phyloP scores from a whole-genome alignment of 2,888 invertebrate species.

The Hipparchia sbordonii region DNA sequence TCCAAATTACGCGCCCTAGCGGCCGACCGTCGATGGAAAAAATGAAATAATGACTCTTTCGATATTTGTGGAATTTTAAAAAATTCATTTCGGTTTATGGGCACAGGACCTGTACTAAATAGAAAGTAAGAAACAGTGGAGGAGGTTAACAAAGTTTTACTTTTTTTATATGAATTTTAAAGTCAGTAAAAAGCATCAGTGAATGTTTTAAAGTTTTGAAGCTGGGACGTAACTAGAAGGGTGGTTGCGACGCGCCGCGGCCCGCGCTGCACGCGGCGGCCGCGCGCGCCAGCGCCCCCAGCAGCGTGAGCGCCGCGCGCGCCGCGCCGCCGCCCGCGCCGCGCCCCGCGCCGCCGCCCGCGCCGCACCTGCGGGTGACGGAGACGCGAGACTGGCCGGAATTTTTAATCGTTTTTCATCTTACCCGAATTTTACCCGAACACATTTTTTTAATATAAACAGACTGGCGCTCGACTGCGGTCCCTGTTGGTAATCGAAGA shows the following conservation, averaged over 20 bases:
- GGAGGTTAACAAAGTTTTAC: not conserved
- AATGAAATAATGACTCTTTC: too few species aligned
- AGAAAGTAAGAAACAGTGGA: not conserved
- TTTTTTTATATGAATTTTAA: conserved; percentile 7
- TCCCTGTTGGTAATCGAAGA: too few species aligned
- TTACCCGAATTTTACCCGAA: too few species aligned
- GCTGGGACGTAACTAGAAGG: not conserved
- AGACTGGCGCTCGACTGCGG: too few species aligned
- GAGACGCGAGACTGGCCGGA: too few species aligned
- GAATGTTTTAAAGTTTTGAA: not conserved
- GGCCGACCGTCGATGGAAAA: too few species aligned
- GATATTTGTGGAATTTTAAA: not conserved
- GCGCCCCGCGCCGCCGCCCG: conserved; percentile 9
- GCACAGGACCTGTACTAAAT: not conserved
- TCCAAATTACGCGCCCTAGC: too few species aligned
- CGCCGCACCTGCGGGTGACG: not conserved
- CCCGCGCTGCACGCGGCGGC: conserved; percentile 35
- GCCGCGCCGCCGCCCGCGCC: conserved; percentile 8
- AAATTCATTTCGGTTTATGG: not conserved
- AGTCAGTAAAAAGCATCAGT: not conserved
- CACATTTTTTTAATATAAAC: too few species aligned
- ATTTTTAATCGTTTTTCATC: too few species aligned
- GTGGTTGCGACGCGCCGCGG: conserved; percentile 20
- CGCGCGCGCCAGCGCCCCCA: conserved; percentile 25
- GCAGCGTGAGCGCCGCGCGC: conserved; percentile 25